Evolutionary conservation across 2,797 vertebrate genomes (phyloP).

Genomic region (Astyanax mexicanus): DNA sequence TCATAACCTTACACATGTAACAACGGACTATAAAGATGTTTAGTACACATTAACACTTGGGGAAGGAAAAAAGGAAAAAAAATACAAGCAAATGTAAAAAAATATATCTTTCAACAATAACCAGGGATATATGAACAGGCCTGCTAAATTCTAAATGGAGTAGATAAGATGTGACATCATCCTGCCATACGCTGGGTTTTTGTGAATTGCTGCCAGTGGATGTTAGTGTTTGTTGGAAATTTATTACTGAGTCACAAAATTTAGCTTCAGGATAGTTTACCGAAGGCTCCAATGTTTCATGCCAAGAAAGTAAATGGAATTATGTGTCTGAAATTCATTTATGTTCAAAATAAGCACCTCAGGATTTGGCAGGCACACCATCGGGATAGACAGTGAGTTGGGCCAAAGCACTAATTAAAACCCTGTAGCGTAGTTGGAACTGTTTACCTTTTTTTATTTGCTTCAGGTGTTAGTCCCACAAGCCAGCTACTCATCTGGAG

Average conservation of each 20-base stretch:
- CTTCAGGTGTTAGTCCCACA: background rate
- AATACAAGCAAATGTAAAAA: too few relatives aligned
- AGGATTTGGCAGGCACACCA: background rate
- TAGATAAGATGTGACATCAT: background rate
- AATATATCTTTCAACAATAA: too few relatives aligned
- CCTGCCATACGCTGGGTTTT: background rate
- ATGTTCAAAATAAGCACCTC: background rate
- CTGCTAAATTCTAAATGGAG: too few relatives aligned
- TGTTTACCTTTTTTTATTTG: background rate
- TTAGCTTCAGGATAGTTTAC: background rate
- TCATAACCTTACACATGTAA: too few relatives aligned
- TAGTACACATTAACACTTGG: too few relatives aligned
- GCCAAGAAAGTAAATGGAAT: background rate
- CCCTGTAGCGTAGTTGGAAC: background rate
- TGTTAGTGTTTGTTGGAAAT: background rate
- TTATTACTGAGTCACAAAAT: background rate
- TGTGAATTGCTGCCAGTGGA: background rate
- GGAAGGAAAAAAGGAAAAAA: too few relatives aligned
- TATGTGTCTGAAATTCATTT: background rate
- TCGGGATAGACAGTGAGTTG: constrained; percentile 4
- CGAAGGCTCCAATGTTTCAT: background rate
- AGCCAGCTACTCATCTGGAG: constrained; percentile 8
- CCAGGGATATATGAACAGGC: too few relatives aligned
- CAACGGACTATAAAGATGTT: too few relatives aligned
- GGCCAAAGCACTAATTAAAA: constrained; percentile 9